These are phyloP conservation scores for Irena cyanogastra DNA, from an alignment of 2,113 vertebrate genomes.

Conservation along the genomic window DNA sequence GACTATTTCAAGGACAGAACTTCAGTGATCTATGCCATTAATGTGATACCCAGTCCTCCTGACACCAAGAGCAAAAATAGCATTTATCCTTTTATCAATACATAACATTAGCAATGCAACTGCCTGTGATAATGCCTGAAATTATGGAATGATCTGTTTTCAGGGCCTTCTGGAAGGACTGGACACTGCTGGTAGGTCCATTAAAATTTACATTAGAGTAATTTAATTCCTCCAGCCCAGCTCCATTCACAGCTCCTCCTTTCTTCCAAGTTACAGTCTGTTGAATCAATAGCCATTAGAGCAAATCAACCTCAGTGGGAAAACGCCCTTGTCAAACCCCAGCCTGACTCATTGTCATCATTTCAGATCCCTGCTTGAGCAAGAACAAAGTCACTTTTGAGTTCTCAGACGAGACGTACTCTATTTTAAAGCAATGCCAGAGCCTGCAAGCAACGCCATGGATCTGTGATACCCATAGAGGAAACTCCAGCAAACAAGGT, in stretches of 20 bases:
- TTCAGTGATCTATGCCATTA: background rate
- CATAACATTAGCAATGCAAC: background rate
- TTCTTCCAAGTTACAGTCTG: slow-evolving; percentile 33
- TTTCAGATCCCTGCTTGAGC: background rate
- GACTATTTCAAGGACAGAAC: slow-evolving; percentile 59
- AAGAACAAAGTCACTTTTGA: background rate
- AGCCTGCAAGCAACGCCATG: background rate
- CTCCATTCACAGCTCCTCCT: slow-evolving; percentile 36
- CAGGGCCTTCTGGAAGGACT: background rate
- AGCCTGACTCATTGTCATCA: background rate
- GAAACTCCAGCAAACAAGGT: background rate
- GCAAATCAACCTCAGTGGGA: slow-evolving; percentile 28
- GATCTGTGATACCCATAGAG: background rate
- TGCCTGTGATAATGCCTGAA: slow-evolving; percentile 17
- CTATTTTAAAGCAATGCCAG: background rate
- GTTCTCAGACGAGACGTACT: background rate
- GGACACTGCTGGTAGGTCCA: slow-evolving; percentile 7
- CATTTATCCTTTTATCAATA: slow-evolving; percentile 58
- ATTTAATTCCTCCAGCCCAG: slow-evolving; percentile 45
- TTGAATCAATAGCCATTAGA: slow-evolving; percentile 65
- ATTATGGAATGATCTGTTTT: background rate
- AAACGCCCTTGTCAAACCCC: slow-evolving; percentile 10
- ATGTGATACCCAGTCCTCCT: slow-evolving; percentile 33
- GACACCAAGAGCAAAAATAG: slow-evolving; percentile 39
- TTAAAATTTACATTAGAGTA: slow-evolving; percentile 56